Percentiles rank a stretch among this genome's conserved stretches.
Evolutionary conservation across 1,140 invertebrate species (phyloP).

Genomic region (Drosophila ogumai): DNA sequence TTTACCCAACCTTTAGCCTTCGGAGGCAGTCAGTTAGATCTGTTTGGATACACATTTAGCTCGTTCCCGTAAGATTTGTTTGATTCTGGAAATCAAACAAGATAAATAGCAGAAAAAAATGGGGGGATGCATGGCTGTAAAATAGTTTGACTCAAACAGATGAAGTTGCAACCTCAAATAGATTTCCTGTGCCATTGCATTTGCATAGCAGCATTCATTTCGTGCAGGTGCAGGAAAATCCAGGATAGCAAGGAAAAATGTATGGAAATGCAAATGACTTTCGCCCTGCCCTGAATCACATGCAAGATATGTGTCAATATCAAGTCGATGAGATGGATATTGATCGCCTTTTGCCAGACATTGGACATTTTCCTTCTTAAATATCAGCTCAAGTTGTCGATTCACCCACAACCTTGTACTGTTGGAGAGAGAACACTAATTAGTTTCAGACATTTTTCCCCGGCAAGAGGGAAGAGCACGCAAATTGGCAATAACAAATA

Average conservation of each 20-base stretch:
- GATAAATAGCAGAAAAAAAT: slow-evolving; percentile 16
- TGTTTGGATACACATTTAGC: slow-evolving; percentile 28
- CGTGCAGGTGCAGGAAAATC: slow-evolving; percentile 27
- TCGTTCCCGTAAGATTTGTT: slow-evolving; percentile 18
- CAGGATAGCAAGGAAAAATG: slow-evolving; percentile 5
- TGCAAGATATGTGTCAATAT: slow-evolving; percentile 13
- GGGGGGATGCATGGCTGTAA: neutral
- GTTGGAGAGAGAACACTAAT: slow-evolving; percentile 12
- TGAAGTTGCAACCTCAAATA: slow-evolving; percentile 37
- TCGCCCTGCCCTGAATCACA: neutral
- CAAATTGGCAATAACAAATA: slow-evolving; percentile 36
- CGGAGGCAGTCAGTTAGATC: neutral
- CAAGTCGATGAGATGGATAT: slow-evolving; percentile 24
- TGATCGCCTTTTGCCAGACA: neutral
- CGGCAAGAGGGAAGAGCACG: neutral
- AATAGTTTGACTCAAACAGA: slow-evolving; percentile 20
- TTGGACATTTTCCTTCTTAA: neutral
- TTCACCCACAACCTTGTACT: neutral
- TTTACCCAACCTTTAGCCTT: slow-evolving; percentile 26
- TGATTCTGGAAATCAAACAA: slow-evolving; percentile 25
- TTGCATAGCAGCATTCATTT: slow-evolving; percentile 35
- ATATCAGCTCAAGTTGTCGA: neutral
- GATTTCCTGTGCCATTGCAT: slow-evolving; percentile 22
- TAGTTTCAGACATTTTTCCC: slow-evolving; percentile 23
- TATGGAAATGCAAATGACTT: slow-evolving; percentile 25